Evolutionary conservation across 1,140 invertebrate species (phyloP).

Genomic region (Lepidotrigona ventralis): DNA sequence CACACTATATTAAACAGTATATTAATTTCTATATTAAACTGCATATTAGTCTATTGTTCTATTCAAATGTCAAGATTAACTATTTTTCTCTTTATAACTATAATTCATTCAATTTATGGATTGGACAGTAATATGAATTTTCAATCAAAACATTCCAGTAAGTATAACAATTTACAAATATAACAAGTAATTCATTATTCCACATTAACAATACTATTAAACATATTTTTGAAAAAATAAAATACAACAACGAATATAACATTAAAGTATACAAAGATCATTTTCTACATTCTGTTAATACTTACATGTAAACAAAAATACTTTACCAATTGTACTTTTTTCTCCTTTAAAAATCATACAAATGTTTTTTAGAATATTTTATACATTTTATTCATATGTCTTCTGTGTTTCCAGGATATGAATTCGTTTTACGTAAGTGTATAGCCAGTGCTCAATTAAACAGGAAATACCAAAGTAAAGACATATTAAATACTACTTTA

Average conservation of each 20-base stretch:
- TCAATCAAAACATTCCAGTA: conserved; percentile 60
- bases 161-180: conserved; percentile 29
- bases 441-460: conserved; percentile 70
- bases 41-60: not conserved
- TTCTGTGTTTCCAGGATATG: conserved; percentile 57
- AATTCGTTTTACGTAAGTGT: conserved; percentile 72
- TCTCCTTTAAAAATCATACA: not conserved
- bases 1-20: not conserved
- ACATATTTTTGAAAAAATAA: not conserved
- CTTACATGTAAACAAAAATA: not conserved
- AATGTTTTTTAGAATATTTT: not conserved
- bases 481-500: not conserved
- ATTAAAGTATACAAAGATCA: not conserved
- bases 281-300: not conserved
- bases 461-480: conserved; percentile 62
- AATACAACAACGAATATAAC: not conserved
- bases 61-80: conserved; percentile 48
- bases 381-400: conserved; percentile 22
- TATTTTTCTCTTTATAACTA: conserved; percentile 43
- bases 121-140: conserved; percentile 39
- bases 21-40: not conserved
- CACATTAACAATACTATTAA: conserved; percentile 25
- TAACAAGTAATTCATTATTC: conserved; percentile 4
- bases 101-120: conserved; percentile 50
- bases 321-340: not conserved